Base-by-base conservation (phyloP, 2,797 vertebrate genomes). In the Pteronotus mesoamericanus region DNA sequence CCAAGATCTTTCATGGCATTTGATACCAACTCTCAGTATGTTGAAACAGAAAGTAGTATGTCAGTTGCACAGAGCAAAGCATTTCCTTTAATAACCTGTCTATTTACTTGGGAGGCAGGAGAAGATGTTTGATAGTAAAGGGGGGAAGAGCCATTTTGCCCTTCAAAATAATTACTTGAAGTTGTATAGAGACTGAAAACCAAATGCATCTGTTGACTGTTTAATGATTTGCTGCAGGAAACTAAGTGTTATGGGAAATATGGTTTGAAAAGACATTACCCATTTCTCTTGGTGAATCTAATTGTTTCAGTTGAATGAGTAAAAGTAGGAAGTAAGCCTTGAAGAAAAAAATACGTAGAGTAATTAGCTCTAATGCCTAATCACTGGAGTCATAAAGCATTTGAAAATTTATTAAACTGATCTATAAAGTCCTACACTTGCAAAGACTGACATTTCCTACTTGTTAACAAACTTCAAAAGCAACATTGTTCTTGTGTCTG, bases 141-240 rank as follows among this genome's bases (percentile, higher is more conserved):
- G 10, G 29, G 64, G 24, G 88, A 95, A 83, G 96, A 88, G 18
- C 61, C 94, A 93, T 96, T 98, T 98, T 98, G 75, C 19, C 74
- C 96, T 98, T 98, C 95, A 97, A 95, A 98, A 97, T 91, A 96
- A 98, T 97, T 97, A 61, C 42, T 95, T 95, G 79, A 96, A 97
- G 79, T 92, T 95, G 90, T 97, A 74, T 95, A 78, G 94, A 98
- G 96, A 91, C 61, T 88, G 88, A 97, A 98, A 98, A 32, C 57
- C 96, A 96, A 98, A 96, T 97, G 91, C 80, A 95, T 98, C 97
- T 98, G 95, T 95, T 98, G 95, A 94, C 88, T 97, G 72, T 96
- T 98, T 98, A 98, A 97, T 95, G 96, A 98, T 97, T 98, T 98
- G 93, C 95, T 96, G 95, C 2, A 6, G 90, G 95, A 98, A 98